A percentile compares a stretch with the other conserved stretches of the same genome.
Evolutionary conservation across 2,113 vertebrate genomes (phyloP).

Genomic region (Scopus umbretta): DNA sequence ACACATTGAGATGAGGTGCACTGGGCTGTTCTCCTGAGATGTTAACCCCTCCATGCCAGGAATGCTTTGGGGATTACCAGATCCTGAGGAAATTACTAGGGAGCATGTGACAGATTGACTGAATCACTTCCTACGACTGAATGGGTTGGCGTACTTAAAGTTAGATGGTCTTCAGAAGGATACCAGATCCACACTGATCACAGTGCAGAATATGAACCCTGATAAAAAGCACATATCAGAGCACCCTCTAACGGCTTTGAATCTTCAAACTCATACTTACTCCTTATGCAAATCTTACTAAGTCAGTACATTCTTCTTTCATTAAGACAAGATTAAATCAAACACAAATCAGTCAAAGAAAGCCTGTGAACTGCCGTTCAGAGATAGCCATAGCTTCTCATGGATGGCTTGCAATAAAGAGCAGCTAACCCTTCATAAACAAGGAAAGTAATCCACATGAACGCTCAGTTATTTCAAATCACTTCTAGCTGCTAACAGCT

Average conservation of each 20-base stretch:
- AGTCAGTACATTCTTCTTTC: neutral
- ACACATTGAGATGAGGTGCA: neutral
- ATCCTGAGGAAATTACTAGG: neutral
- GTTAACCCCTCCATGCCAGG: neutral
- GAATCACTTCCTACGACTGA: neutral
- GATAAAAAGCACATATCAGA: neutral
- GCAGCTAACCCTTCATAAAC: neutral
- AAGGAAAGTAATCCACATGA: neutral
- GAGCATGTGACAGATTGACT: neutral
- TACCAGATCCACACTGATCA: neutral
- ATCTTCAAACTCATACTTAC: neutral
- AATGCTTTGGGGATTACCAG: neutral
- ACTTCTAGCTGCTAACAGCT: neutral
- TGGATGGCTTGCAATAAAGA: neutral
- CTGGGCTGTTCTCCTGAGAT: neutral
- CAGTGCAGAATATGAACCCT: neutral
- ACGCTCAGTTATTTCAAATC: neutral
- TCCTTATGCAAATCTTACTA: neutral
- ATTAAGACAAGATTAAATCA: neutral
- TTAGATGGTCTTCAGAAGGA: neutral
- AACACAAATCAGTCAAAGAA: neutral
- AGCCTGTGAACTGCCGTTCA: neutral
- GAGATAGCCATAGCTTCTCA: neutral
- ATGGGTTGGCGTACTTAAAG: neutral
- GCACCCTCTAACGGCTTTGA: neutral